These are phyloP conservation scores for Macrostomum cliftonense DNA, from an alignment of 2,888 invertebrate genomes.

Conservation along the genomic window DNA sequence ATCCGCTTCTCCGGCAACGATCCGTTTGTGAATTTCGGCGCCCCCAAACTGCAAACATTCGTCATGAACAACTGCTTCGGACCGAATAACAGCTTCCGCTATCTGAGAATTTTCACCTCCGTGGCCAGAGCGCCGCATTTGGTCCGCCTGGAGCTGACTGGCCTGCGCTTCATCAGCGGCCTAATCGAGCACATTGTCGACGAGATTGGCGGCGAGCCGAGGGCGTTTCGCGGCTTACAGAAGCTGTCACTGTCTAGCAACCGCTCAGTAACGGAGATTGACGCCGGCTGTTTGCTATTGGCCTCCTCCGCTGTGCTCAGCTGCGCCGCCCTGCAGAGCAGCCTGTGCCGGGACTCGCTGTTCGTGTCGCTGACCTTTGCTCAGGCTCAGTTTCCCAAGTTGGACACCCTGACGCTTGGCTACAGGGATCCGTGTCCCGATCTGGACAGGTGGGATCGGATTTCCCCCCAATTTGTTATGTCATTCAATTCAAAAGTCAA, in stretches of 20 bases:
- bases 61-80: conserved; percentile 27
- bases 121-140: conserved; percentile 19
- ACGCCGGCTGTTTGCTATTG: conserved; percentile 23
- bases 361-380: conserved; percentile 24
- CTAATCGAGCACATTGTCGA: conserved; percentile 27
- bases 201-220: conserved; percentile 16
- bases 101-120: conserved; percentile 20
- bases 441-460: too few relatives aligned
- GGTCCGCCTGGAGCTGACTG: conserved; percentile 22
- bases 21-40: conserved; percentile 25
- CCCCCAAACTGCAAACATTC: conserved; percentile 22
- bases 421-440: too few relatives aligned
- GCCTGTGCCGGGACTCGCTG: conserved; percentile 21
- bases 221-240: conserved; percentile 21
- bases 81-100: conserved; percentile 19
- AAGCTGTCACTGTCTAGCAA: conserved; percentile 21
- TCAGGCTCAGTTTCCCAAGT: conserved; percentile 20
- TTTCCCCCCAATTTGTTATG: too few relatives aligned
- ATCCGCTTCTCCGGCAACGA: conserved; percentile 22
- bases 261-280: conserved; percentile 20
- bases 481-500: too few relatives aligned
- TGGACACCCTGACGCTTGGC: conserved; percentile 22
- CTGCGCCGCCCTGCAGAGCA: conserved; percentile 13
- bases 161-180: conserved; percentile 26
- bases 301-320: conserved; percentile 11